Base-by-base conservation (phyloP, 1,140 invertebrate species). In the Portunus trituberculatus region DNA sequence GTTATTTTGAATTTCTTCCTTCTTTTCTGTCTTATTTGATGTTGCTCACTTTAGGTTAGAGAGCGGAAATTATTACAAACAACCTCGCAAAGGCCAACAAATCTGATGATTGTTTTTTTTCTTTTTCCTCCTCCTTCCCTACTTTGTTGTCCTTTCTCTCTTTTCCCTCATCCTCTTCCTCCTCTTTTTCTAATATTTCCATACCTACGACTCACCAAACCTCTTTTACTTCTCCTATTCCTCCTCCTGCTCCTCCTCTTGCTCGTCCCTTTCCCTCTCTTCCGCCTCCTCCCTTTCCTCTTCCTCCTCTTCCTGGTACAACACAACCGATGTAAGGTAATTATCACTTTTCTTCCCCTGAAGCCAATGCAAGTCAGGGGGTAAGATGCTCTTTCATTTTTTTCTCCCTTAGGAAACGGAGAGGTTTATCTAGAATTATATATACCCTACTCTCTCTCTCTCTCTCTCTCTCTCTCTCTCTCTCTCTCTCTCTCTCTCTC, bases 391-490 rank as follows among this genome's bases (percentile, higher is more conserved):
- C 20, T 20, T n/a, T n/a, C 12, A 7, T n/a, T 76, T n/a, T 76
- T 76, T 76, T 76, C 67, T 76, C 67, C 67, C 67, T n/a, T n/a
- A 76, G 67, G 67, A 76, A 76, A 76, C 67, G 67, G 8, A 76
- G 67, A 25, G 67, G 20, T 4, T n/a, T n/a, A 76, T 25, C 67
- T 76, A 76, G 67, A 76, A 76, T 76, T n/a, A 76, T 76, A n/a
- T n/a, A 25, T n/a, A 7, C n/a, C 6, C 16, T n/a, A 25, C n/a
- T 25, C 67, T 76, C 67, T 76, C 67, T 76, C 67, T 76, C 67
- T 76, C 67, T 76, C 67, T 76, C 67, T 76, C 67, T 76, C 67
- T 76, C 67, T 76, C 67, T 76, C 67, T 76, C 67, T 76, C 67
- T 76, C 67, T 76, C 67, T 76, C 67, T 76, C 67, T 76, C 67